Evolutionary conservation across 2,888 invertebrate genomes (phyloP).

Genomic region (Elaeidobius kamerunicus): DNA sequence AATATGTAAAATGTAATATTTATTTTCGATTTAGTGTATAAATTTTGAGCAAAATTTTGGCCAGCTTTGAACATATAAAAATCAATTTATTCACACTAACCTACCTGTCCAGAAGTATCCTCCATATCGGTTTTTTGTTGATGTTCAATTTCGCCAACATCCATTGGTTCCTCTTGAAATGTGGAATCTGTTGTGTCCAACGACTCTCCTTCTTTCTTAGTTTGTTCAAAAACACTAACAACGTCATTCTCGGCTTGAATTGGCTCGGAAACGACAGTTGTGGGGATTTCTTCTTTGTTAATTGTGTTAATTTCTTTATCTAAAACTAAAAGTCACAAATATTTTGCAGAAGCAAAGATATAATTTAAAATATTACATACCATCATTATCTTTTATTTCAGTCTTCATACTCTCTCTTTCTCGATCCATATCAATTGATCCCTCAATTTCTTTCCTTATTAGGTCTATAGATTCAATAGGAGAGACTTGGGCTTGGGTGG

Average conservation of each 20-base stretch:
- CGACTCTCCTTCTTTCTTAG: neutral
- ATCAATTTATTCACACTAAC: constrained; percentile 1
- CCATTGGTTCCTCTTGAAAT: constrained; percentile 36
- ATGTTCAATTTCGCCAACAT: constrained; percentile 28
- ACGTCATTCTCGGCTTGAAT: too few species aligned
- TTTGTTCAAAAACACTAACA: too few species aligned
- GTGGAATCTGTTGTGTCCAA: constrained; percentile 17
- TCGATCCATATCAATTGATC: neutral
- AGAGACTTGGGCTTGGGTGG: constrained; percentile 33
- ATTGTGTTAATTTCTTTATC: too few species aligned
- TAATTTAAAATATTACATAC: neutral
- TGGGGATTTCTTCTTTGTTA: too few species aligned
- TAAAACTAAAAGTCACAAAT: too few species aligned
- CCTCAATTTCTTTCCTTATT: constrained; percentile 48
- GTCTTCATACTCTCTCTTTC: constrained; percentile 1
- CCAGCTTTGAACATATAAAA: neutral
- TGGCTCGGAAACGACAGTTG: too few species aligned
- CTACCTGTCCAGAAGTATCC: neutral
- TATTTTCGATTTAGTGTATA: neutral
- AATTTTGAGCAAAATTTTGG: neutral
- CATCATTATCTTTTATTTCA: constrained; percentile 6
- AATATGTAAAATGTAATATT: too few species aligned
- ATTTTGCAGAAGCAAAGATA: neutral
- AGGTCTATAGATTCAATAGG: constrained; percentile 49
- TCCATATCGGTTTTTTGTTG: neutral